Conservation (phyloP, 2,113 vertebrate species). For the Calidris pugnax region DNA sequence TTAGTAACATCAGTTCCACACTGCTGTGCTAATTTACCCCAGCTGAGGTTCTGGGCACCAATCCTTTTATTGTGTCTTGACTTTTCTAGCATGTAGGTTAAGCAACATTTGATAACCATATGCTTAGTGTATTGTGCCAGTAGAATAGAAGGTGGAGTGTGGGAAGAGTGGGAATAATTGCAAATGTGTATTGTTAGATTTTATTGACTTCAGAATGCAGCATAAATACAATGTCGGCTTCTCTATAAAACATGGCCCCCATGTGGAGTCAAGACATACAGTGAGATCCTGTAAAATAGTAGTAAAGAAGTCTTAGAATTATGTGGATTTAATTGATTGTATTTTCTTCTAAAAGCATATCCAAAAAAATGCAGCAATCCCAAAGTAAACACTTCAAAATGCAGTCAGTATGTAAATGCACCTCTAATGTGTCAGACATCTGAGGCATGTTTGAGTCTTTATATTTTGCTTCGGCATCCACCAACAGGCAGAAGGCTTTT, state of each 20-base stretch:
- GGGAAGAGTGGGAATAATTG: constrained; percentile 30
- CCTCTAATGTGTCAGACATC: neutral
- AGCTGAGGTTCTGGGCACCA: constrained; percentile 55
- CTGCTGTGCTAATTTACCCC: constrained; percentile 42
- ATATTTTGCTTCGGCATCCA: neutral
- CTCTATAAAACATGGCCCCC: constrained; percentile 3
- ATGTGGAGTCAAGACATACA: neutral
- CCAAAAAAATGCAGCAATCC: neutral
- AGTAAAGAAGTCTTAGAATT: neutral
- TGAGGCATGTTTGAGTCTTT: neutral
- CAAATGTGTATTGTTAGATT: neutral
- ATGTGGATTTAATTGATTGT: neutral
- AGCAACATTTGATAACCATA: constrained; percentile 63
- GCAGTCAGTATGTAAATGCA: neutral
- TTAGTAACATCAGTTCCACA: neutral
- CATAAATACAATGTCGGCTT: neutral
- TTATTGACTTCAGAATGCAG: constrained; percentile 41
- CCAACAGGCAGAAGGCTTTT: neutral
- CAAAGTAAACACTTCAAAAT: neutral
- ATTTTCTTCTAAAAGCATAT: neutral
- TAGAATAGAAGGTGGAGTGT: constrained; percentile 27
- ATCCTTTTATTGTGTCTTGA: constrained; percentile 51
- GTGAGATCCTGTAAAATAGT: neutral
- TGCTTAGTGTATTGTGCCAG: constrained; percentile 31
- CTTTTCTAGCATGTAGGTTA: constrained; percentile 22